phyloP scores from a whole-genome alignment of 2,113 vertebrate genomes.

The Dermatemys mawii region DNA sequence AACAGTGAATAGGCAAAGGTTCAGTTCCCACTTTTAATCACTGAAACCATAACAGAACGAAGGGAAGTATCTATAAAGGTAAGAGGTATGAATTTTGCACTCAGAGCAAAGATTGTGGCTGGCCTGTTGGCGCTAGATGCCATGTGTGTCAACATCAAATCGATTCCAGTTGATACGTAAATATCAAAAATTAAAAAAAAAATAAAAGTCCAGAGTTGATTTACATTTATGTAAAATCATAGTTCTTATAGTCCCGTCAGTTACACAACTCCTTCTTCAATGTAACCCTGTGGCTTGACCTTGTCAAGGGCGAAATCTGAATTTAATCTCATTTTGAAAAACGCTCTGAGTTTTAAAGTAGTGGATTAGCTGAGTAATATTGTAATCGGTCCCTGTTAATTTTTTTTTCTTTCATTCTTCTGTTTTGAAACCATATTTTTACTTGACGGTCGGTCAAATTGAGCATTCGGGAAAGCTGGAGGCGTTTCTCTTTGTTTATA shows the following conservation, averaged over 20 bases:
- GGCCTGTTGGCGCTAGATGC: conserved; percentile 53
- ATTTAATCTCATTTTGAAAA: conserved; percentile 73
- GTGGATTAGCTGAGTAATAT: conserved; percentile 95
- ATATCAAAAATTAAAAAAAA: conserved; percentile 19
- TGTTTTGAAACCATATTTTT: conserved; percentile 99
- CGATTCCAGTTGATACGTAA: conserved; percentile 69
- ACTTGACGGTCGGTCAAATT: conserved; percentile 98
- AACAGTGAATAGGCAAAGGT: neutral
- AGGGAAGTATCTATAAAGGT: conserved; percentile 51
- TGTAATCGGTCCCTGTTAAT: conserved; percentile 99
- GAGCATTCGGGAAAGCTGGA: conserved; percentile 97
- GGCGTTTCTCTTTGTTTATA: conserved; percentile 99
- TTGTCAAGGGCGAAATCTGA: conserved; percentile 82
- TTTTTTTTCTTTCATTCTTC: conserved; percentile 99
- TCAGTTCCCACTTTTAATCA: neutral
- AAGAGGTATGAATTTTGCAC: conserved; percentile 72
- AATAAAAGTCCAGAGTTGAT: conserved; percentile 43
- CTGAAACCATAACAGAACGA: conserved; percentile 21
- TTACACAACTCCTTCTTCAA: conserved; percentile 71
- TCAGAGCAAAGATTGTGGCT: conserved; percentile 31
- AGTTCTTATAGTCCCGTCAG: conserved; percentile 58
- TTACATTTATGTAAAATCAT: conserved; percentile 46
- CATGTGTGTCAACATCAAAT: conserved; percentile 67
- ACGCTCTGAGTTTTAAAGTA: conserved; percentile 85
- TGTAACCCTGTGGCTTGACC: conserved; percentile 78